These are phyloP conservation scores for Papilio polytes DNA, from an alignment of 1,140 invertebrate species.

Conservation along the genomic window DNA sequence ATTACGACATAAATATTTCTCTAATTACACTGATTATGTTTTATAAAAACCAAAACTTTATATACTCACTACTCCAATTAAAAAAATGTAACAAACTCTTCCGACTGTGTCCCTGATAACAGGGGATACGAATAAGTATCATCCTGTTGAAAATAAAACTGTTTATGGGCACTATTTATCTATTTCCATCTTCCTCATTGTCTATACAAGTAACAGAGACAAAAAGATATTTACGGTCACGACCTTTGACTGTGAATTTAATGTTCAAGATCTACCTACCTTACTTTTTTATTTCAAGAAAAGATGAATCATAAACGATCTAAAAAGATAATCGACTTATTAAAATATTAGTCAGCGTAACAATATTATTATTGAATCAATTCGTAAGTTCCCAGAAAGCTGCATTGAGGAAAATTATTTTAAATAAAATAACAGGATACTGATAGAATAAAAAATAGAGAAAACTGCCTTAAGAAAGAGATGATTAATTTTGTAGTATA, in stretches of 20 bases:
- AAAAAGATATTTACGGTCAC: too few species aligned
- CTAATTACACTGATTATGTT: neutral
- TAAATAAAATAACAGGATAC: neutral
- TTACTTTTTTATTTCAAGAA: neutral
- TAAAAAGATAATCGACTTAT: neutral
- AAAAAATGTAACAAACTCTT: too few species aligned
- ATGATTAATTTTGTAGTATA: neutral
- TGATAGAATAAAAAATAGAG: neutral
- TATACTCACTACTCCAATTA: too few species aligned
- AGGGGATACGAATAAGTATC: too few species aligned
- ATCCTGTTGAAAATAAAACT: too few species aligned
- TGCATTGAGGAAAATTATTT: neutral
- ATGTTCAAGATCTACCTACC: neutral
- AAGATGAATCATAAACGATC: constrained; percentile 10
- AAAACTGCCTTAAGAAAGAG: neutral
- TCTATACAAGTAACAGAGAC: too few species aligned
- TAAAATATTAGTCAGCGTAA: neutral
- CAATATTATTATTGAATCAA: constrained; percentile 5
- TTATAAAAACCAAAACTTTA: neutral
- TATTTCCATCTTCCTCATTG: too few species aligned
- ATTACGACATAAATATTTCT: constrained; percentile 8
- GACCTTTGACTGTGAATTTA: neutral
- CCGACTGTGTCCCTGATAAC: too few species aligned
- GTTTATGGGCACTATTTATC: too few species aligned
- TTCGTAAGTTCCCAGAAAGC: neutral